phyloP scores from a whole-genome alignment of 2,888 invertebrate species.

The Xanthorhoe spadicearia region DNA sequence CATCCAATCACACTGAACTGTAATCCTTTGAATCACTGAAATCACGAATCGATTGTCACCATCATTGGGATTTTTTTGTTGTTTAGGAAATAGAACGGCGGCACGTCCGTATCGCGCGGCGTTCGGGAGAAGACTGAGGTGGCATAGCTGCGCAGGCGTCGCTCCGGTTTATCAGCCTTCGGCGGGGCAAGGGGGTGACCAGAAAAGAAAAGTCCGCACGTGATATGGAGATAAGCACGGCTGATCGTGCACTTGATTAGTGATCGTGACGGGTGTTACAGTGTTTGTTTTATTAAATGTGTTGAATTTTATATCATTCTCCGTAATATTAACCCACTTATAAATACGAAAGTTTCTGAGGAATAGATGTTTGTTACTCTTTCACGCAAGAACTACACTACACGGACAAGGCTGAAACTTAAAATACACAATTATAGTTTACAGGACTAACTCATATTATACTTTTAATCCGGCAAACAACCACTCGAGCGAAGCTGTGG shows the following conservation, averaged over 20 bases:
- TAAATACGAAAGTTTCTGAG: too few relatives aligned
- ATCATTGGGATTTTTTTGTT: slow-evolving; percentile 56
- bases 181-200: slow-evolving; percentile 66
- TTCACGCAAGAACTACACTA: too few relatives aligned
- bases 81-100: slow-evolving; percentile 38
- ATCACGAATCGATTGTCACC: slow-evolving; percentile 50
- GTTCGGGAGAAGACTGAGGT: slow-evolving; percentile 71
- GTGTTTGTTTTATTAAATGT: slow-evolving; percentile 38
- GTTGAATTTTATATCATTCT: background rate
- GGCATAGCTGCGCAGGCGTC: slow-evolving; percentile 74
- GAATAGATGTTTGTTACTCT: too few relatives aligned
- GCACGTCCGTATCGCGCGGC: slow-evolving; percentile 61
- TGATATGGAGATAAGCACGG: slow-evolving; percentile 69
- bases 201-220: slow-evolving; percentile 75
- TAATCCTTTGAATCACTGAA: slow-evolving; percentile 44
- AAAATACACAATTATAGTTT: too few relatives aligned
- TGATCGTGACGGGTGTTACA: slow-evolving; percentile 28
- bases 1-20: slow-evolving; percentile 46
- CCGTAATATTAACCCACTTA: background rate
- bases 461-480: too few relatives aligned
- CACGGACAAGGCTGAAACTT: too few relatives aligned
- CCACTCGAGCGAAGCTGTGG: too few relatives aligned
- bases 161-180: slow-evolving; percentile 78
- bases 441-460: too few relatives aligned
- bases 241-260: slow-evolving; percentile 53